Base-by-base conservation (phyloP, 1,140 invertebrate genomes). In the Euura lappo region DNA sequence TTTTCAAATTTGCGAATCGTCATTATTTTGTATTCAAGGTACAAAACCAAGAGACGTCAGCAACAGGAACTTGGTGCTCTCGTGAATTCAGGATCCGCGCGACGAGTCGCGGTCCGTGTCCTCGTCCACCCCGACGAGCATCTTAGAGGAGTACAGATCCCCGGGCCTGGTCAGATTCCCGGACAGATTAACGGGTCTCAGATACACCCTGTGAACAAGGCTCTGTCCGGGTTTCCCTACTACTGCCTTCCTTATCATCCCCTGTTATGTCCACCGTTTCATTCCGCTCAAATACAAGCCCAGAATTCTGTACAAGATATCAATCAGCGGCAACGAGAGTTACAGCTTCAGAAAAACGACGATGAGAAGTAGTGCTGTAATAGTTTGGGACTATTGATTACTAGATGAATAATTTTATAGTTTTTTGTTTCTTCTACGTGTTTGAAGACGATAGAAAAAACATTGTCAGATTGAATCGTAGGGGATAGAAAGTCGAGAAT, bases 201-300 rank as follows among this genome's bases (percentile, higher is more conserved):
- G 73, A 80, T 85, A 75, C 84, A 87, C 75, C 83, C 82, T 45
- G 78, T 81, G 47, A 85, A 80, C 75, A 86, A 87, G 80, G 79
- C 83, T n/a, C 78, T 86, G 42, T 80, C 79, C 64, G 82, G 84
- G 45, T 87, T 88, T 73, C 87, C 87, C 8, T 88, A 88, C 74
- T 88, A 87, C 75, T 88, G 85, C 71, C 76, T 88, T 45, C 87
- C 87, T 47, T 88, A 88, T 79, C 86, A 88, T 69, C 87, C 87
- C n/a, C 74, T 88, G 13, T 80, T 88, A 0, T 88, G 87, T 76
- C 83, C 86, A 43, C 81, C 84, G 47, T 69, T 85, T 60, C 82
- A 86, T 75, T 79, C 84, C 44, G 70, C n/a, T 72, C 85, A 86
- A 46, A 79, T 86, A 69, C 85, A 86, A 79, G 79, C 85, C 70